Percentiles rank a stretch among this genome's conserved stretches.
Conservation (phyloP, 2,888 invertebrate species). For the Cosmorhoe ocellata region DNA sequence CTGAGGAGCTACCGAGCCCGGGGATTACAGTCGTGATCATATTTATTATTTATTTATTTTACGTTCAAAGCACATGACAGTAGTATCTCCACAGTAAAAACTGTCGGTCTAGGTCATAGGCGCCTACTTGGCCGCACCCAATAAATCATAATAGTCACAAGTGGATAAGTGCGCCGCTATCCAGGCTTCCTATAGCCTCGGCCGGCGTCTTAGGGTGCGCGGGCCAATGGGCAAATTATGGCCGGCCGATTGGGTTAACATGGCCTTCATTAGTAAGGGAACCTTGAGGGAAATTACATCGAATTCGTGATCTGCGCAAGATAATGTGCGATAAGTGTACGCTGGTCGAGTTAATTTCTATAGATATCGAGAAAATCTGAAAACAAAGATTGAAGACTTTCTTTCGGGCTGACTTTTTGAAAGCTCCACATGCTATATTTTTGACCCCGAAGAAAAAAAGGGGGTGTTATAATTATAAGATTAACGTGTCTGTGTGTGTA, state of each 20-base stretch:
- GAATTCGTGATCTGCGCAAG: not conserved
- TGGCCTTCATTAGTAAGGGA: conserved; percentile 24
- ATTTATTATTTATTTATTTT: too few species aligned
- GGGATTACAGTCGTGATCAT: too few species aligned
- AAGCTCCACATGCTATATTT: too few species aligned
- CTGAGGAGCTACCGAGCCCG: too few species aligned
- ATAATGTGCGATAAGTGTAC: too few species aligned
- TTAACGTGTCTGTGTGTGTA: too few species aligned
- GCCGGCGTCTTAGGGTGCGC: conserved; percentile 56
- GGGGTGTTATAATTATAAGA: too few species aligned
- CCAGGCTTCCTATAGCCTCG: conserved; percentile 76
- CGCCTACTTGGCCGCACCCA: conserved; percentile 62
- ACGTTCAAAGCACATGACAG: not conserved
- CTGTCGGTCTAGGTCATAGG: conserved; percentile 69
- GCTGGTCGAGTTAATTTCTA: too few species aligned
- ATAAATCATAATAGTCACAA: conserved; percentile 78
- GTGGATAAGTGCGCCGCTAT: conserved; percentile 74
- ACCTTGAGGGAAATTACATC: not conserved
- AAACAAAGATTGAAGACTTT: too few species aligned
- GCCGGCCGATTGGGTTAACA: conserved; percentile 11
- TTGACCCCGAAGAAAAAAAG: too few species aligned
- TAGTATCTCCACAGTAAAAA: not conserved
- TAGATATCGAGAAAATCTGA: too few species aligned
- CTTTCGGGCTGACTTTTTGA: too few species aligned
- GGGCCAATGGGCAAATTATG: conserved; percentile 35